Base-by-base conservation (phyloP, 1,140 invertebrate species). In the Sitobion miscanthi region DNA sequence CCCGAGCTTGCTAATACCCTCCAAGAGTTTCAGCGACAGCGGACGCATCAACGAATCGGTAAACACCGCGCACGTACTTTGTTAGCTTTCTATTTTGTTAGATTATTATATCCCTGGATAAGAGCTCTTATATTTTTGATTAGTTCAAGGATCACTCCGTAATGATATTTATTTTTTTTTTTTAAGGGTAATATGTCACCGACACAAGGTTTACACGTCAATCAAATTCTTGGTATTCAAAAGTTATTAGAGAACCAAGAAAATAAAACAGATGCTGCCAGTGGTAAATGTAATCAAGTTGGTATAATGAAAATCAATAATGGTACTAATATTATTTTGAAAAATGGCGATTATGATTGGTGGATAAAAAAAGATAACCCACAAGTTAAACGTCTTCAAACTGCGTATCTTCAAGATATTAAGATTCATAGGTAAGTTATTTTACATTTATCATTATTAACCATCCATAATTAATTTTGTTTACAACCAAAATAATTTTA, bases 321-420 rank as follows among this genome's bases (percentile, higher is more conserved):
- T 17, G 94, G 47, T 69, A 47, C 6, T 93, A 93, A 93, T 93
- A 82, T 93, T 38, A 87, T 77, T 49, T 93, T 62, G 85, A 93
- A 88, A 83, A 69, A 87, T 1, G 21, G 11, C 35, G 90, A 94
- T 88, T 93, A 90, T 11, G 83, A 88, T 49, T 93, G 93, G 93
- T 94, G 94, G 94, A 94, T 90, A n/a, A 94, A 94, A 54, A 92
- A 92, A 86, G 91, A 94, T 20, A 90, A 91, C 45, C 35, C 62
- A 42, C 91, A 90, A 85, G 83, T 25, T 35, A 93, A 94, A 86
- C 83, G 94, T 45, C 93, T 94, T 87, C 94, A 93, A 54, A 94
- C 94, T 25, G 94, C 94, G 94, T 97, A 97, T 94, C 96, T 97
- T 83, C 97, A 97, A 94, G 96, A 97, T 94, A 96, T 98, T 94